These are phyloP conservation scores for Cyclargus thomasi DNA, from an alignment of 1,140 invertebrate species.

Conservation along the genomic window DNA sequence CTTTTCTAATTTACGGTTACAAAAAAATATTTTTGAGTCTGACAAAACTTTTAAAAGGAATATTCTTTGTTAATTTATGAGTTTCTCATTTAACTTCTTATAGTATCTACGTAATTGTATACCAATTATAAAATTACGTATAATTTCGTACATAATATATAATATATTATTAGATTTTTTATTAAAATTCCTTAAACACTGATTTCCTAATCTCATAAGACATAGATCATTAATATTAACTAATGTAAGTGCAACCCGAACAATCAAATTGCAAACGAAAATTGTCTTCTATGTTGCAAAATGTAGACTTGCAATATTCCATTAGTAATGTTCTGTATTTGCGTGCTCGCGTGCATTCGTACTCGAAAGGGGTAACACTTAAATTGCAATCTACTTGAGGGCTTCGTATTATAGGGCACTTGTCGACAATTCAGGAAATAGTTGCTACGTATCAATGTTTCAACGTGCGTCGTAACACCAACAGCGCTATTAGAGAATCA, in stretches of 20 bases:
- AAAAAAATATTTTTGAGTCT: conserved; percentile 42
- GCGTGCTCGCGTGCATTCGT: conserved; percentile 65
- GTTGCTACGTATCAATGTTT: conserved; percentile 31
- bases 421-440: conserved; percentile 53
- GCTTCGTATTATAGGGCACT: conserved; percentile 46
- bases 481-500: neutral
- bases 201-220: neutral
- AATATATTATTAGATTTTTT: too few species aligned
- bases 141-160: too few species aligned
- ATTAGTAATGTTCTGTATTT: conserved; percentile 33
- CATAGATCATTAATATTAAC: too few species aligned
- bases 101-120: neutral
- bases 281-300: neutral
- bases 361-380: conserved; percentile 56
- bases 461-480: neutral
- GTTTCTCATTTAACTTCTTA: neutral
- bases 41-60: neutral
- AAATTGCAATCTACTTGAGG: conserved; percentile 66
- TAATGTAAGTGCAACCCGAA: too few species aligned
- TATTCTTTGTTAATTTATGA: neutral
- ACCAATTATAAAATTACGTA: too few species aligned
- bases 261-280: neutral
- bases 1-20: conserved; percentile 59
- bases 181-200: neutral
- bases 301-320: conserved; percentile 24